Percentiles rank a stretch among this genome's conserved stretches.
These are phyloP conservation scores for Latheticus oryzae DNA, from an alignment of 2,888 invertebrate species.

Conservation along the genomic window DNA sequence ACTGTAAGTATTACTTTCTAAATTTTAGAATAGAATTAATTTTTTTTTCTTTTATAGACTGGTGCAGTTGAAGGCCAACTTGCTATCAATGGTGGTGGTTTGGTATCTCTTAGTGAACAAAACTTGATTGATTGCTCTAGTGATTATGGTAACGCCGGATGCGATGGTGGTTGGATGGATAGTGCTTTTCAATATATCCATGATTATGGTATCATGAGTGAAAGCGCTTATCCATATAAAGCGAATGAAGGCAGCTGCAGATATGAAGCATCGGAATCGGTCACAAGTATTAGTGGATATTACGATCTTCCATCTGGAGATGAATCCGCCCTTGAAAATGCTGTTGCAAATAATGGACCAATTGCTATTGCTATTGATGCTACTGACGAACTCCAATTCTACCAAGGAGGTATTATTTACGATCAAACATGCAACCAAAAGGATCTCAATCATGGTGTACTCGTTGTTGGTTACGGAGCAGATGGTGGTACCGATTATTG, in stretches of 20 bases:
- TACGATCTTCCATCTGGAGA: conserved; percentile 65
- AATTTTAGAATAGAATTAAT: conserved; percentile 48
- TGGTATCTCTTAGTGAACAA: conserved; percentile 69
- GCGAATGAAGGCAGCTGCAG: conserved; percentile 48
- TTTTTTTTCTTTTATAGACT: conserved; percentile 59
- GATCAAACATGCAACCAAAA: conserved; percentile 11
- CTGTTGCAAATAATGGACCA: conserved; percentile 22
- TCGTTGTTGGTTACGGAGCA: conserved; percentile 30
- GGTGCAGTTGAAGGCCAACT: conserved; percentile 68
- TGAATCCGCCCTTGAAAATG: conserved; percentile 10
- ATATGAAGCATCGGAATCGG: conserved; percentile 26
- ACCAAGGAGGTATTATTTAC: conserved; percentile 26
- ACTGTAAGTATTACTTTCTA: conserved; percentile 17
- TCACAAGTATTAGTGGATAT: conserved; percentile 69
- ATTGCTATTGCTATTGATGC: conserved; percentile 23
- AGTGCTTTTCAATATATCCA: conserved; percentile 66
- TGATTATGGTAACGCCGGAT: conserved; percentile 67
- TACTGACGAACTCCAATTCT: conserved; percentile 17
- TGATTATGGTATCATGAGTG: conserved; percentile 69
- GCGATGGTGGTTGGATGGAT: conserved; percentile 68
- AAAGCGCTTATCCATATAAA: conserved; percentile 68
- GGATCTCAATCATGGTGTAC: conserved; percentile 28
- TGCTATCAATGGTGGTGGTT: conserved; percentile 65
- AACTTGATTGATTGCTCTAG: conserved; percentile 69
- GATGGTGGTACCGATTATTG: conserved; percentile 23